These are phyloP conservation scores for Enteromius mattozi DNA, from an alignment of 2,797 vertebrate species.

Conservation along the genomic window DNA sequence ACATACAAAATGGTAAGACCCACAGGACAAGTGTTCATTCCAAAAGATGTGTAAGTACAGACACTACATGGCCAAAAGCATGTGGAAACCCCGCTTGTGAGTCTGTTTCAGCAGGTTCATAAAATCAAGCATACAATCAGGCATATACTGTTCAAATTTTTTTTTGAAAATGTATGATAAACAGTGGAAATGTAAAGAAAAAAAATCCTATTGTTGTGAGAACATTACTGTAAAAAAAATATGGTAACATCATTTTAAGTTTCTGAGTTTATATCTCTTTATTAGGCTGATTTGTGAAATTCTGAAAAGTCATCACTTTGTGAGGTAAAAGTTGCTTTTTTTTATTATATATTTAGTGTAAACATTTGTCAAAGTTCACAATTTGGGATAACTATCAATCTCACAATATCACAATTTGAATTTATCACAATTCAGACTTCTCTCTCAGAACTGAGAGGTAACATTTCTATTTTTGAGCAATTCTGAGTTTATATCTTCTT, in stretches of 20 bases:
- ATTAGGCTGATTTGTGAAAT: neutral
- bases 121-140: too few species aligned
- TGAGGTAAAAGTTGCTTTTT: neutral
- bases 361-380: neutral
- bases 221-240: neutral
- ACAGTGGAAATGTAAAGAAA: neutral
- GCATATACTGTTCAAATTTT: too few species aligned
- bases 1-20: constrained; percentile 49
- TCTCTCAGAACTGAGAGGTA: neutral
- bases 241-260: neutral
- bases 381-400: neutral
- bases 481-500: neutral
- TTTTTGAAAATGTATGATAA: neutral
- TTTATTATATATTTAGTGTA: neutral
- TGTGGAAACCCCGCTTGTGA: neutral
- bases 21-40: constrained; percentile 67
- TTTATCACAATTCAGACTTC: neutral
- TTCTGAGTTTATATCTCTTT: neutral
- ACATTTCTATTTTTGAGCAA: neutral
- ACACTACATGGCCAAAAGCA: constrained; percentile 19
- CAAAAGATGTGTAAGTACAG: neutral
- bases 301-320: neutral
- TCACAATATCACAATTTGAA: neutral
- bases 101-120: neutral
- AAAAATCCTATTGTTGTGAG: neutral